Evolutionary conservation across 2,113 vertebrate species (phyloP).

Genomic region (Symphodus melops): DNA sequence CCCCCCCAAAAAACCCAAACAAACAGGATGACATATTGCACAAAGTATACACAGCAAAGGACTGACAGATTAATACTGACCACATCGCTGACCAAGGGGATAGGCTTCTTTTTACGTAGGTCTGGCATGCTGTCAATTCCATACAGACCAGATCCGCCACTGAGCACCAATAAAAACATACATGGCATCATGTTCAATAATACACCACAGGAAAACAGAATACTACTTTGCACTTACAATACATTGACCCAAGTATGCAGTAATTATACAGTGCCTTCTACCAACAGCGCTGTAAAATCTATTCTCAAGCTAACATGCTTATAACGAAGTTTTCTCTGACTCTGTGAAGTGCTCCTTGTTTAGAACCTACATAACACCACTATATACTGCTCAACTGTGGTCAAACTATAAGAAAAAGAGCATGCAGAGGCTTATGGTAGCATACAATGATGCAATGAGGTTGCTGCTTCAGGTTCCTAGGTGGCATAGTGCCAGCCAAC

Average conservation of each 20-base stretch:
- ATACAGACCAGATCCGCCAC: constrained; percentile 92
- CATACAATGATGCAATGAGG: too few relatives aligned
- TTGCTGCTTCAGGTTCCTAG: too few relatives aligned
- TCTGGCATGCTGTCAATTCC: constrained; percentile 99
- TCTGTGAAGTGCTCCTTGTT: too few relatives aligned
- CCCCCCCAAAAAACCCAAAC: constrained; percentile 33
- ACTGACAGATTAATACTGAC: constrained; percentile 82
- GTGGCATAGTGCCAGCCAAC: too few relatives aligned
- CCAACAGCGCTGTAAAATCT: too few relatives aligned
- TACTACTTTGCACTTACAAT: background rate
- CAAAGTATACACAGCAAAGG: background rate
- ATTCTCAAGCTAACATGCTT: too few relatives aligned
- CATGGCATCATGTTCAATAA: background rate
- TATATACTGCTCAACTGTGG: too few relatives aligned
- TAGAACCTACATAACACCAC: too few relatives aligned
- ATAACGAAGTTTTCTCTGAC: too few relatives aligned
- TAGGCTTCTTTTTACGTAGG: constrained; percentile 94
- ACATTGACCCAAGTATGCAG: background rate
- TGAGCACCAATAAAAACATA: constrained; percentile 56
- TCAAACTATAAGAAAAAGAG: too few relatives aligned
- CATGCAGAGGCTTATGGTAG: too few relatives aligned
- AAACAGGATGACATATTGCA: constrained; percentile 16
- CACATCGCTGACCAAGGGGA: constrained; percentile 97
- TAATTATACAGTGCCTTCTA: background rate
- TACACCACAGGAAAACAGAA: background rate